A percentile compares a stretch with the other conserved stretches of the same genome.
phyloP scores from a whole-genome alignment of 1,140 invertebrate genomes.

The Neodiprion pinetum region DNA sequence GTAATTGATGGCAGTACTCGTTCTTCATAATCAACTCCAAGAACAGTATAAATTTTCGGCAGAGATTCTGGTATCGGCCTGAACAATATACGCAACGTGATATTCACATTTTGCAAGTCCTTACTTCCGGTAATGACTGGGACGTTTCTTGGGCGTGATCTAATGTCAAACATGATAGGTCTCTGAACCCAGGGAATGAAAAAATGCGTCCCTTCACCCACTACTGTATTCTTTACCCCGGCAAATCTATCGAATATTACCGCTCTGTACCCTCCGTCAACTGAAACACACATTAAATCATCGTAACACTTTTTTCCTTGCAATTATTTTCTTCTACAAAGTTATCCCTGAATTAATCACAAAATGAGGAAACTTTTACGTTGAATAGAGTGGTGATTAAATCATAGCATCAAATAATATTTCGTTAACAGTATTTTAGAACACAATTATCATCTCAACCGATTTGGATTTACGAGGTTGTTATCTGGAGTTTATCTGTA shows the following conservation, averaged over 20 bases:
- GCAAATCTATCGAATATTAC: slow-evolving; percentile 99
- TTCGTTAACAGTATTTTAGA: not conserved
- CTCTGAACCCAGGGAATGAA: slow-evolving; percentile 98
- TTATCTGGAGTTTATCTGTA: no score
- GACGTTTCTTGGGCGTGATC: slow-evolving; percentile 95
- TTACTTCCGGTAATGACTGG: slow-evolving; percentile 98
- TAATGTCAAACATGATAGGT: slow-evolving; percentile 97
- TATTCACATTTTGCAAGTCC: slow-evolving; percentile 99
- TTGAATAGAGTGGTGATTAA: slow-evolving; percentile 1
- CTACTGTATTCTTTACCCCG: slow-evolving; percentile 90
- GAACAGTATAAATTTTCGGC: slow-evolving; percentile 93
- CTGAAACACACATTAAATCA: slow-evolving; percentile 68
- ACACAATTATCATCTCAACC: not conserved
- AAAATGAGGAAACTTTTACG: not conserved
- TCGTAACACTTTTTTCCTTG: not conserved
- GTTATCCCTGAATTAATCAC: slow-evolving; percentile 17
- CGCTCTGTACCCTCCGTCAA: slow-evolving; percentile 98
- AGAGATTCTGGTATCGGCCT: slow-evolving; percentile 89
- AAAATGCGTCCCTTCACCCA: slow-evolving; percentile 99
- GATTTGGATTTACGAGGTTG: not conserved
- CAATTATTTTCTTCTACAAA: slow-evolving; percentile 10
- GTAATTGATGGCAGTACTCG: slow-evolving; percentile 98
- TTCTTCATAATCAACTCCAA: slow-evolving; percentile 98
- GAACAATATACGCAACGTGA: slow-evolving; percentile 97
- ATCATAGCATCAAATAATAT: slow-evolving; percentile 12